Evolutionary conservation across 2,113 vertebrate species (phyloP).

Genomic region (Xenopus borealis): DNA sequence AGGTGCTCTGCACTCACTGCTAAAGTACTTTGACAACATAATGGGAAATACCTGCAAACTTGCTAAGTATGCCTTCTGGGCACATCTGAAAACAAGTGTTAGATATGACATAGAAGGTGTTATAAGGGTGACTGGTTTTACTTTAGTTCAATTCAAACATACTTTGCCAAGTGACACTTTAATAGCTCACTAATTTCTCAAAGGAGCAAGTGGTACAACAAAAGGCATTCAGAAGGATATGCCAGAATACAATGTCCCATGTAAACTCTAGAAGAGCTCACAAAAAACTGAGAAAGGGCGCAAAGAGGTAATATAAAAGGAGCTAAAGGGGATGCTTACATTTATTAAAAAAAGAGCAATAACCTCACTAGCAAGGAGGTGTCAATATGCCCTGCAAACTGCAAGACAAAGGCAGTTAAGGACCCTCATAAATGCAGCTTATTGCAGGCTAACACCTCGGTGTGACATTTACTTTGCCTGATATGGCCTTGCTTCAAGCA

Average conservation of each 20-base stretch:
- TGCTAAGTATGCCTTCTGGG: neutral
- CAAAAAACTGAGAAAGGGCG: neutral
- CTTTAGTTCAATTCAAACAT: neutral
- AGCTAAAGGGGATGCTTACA: conserved; percentile 7
- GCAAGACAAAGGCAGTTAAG: conserved; percentile 38
- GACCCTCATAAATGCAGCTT: conserved; percentile 38
- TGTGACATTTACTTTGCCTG: conserved; percentile 30
- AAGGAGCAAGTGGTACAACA: neutral
- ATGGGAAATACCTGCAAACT: neutral
- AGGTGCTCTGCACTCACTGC: no score
- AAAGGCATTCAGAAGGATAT: neutral
- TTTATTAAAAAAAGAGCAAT: conserved; percentile 44
- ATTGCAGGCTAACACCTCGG: conserved; percentile 32
- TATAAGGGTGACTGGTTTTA: no score
- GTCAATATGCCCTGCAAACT: conserved; percentile 27
- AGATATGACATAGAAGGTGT: neutral
- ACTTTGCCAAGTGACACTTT: neutral
- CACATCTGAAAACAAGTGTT: neutral
- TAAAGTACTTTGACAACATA: neutral
- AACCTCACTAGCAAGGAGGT: conserved; percentile 37
- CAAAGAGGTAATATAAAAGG: conserved; percentile 8
- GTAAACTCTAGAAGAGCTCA: neutral
- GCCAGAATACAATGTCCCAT: neutral
- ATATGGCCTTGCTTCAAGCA: neutral
- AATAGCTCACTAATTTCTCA: neutral